A percentile compares a stretch with the other conserved stretches of the same genome.
Conservation (phyloP, 2,797 vertebrate species). For the Myripristis jacobus region DNA sequence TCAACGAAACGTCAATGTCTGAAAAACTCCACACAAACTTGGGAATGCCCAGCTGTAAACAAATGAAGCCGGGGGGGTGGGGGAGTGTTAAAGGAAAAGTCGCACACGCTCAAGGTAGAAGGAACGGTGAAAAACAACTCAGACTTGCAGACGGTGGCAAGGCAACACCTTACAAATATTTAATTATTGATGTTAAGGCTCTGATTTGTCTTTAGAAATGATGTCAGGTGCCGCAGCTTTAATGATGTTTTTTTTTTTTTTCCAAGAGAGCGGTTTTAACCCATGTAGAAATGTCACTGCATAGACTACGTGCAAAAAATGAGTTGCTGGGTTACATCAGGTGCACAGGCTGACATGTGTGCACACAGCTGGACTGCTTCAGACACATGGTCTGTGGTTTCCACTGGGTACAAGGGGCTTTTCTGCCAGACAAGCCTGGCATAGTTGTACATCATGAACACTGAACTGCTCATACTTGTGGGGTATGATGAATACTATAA, state of each 20-base stretch:
- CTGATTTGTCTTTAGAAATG: too few relatives aligned
- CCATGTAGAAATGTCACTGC: background rate
- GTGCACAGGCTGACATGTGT: background rate
- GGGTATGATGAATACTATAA: background rate
- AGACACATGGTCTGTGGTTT: background rate
- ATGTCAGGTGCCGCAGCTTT: too few relatives aligned
- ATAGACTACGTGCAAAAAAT: too few relatives aligned
- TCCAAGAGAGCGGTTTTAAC: background rate
- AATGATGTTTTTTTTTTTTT: background rate
- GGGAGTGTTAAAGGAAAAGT: background rate
- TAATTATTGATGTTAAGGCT: too few relatives aligned
- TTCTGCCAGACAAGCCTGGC: background rate
- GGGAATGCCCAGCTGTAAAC: conserved; percentile 51
- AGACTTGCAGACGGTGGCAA: background rate
- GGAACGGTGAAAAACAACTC: background rate
- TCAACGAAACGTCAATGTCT: conserved; percentile 77
- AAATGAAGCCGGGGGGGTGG: conserved; percentile 6
- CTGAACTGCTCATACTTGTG: background rate
- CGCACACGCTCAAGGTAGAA: background rate
- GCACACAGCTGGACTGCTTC: background rate
- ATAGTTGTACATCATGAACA: background rate
- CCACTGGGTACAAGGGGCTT: background rate
- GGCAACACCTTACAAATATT: background rate
- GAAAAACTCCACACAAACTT: conserved; percentile 29
- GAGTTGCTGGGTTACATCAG: background rate